Conservation (phyloP, 2,888 invertebrate genomes). For the Drosophila conformis region DNA sequence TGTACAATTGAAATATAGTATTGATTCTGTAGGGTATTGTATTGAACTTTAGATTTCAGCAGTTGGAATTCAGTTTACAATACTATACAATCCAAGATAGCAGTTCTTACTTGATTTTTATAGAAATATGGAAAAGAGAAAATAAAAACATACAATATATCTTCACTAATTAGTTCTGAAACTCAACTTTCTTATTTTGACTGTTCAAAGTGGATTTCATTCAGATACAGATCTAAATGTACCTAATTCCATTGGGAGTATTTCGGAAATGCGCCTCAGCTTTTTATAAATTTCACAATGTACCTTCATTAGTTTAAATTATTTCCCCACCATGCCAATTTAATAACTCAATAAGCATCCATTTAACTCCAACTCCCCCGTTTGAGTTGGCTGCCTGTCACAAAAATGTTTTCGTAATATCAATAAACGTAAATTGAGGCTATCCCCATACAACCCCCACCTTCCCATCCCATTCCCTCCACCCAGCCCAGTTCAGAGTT, state of each 20-base stretch:
- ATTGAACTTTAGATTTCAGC: not conserved
- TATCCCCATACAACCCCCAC: not conserved
- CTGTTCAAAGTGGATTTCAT: not conserved
- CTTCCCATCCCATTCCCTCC: not conserved
- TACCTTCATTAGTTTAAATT: conserved; percentile 16
- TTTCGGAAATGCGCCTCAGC: not conserved
- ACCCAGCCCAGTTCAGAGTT: not conserved
- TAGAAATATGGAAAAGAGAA: not conserved
- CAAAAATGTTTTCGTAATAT: conserved; percentile 32
- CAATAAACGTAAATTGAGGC: conserved; percentile 45
- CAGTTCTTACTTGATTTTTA: not conserved
- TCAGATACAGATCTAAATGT: not conserved
- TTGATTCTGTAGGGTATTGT: not conserved
- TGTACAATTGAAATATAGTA: not conserved
- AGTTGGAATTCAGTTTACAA: not conserved
- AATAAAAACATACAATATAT: not conserved
- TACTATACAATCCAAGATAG: not conserved
- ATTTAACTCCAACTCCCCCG: conserved; percentile 16
- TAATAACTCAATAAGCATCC: conserved; percentile 33
- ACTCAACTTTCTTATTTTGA: not conserved
- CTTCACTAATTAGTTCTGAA: not conserved
- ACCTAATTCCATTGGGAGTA: not conserved
- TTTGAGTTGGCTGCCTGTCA: conserved; percentile 20
- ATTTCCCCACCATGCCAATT: conserved; percentile 2
- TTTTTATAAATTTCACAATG: conserved; percentile 12